These are phyloP conservation scores for Himalopsyche anomala DNA, from an alignment of 2,888 invertebrate species.

Conservation along the genomic window DNA sequence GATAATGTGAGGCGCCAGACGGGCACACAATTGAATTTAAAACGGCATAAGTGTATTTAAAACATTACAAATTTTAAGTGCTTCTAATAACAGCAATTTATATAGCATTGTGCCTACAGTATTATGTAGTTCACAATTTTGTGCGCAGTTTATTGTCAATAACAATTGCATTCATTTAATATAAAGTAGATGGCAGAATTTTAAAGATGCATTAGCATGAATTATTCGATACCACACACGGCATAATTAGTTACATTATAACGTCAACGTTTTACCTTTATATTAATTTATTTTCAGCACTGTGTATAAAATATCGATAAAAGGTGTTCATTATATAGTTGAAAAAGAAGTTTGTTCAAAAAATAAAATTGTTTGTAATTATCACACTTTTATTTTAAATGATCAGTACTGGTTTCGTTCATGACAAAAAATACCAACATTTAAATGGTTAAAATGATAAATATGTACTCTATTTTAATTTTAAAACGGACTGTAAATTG, in stretches of 20 bases:
- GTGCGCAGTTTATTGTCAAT: neutral
- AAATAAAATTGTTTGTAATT: too few relatives aligned
- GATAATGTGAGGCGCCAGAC: constrained; percentile 54
- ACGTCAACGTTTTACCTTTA: too few relatives aligned
- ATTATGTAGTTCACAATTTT: neutral
- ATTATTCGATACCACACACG: neutral
- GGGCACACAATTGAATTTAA: constrained; percentile 53
- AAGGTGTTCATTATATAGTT: too few relatives aligned
- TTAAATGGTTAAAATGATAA: too few relatives aligned
- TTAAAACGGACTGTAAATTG: too few relatives aligned
- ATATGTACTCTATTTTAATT: too few relatives aligned
- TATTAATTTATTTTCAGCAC: too few relatives aligned
- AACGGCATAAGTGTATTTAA: constrained; percentile 35
- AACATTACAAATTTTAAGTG: neutral
- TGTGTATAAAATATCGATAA: too few relatives aligned
- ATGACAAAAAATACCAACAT: too few relatives aligned
- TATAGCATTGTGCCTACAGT: neutral
- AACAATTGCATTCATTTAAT: constrained; percentile 14
- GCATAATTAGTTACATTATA: neutral
- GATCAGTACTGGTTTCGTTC: too few relatives aligned
- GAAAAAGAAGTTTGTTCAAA: too few relatives aligned
- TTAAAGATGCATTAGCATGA: neutral
- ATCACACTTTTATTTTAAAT: too few relatives aligned
- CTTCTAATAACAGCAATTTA: constrained; percentile 40
- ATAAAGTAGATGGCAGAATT: neutral